A percentile compares a stretch with the other conserved stretches of the same genome.
Conservation (phyloP, 2,888 invertebrate genomes). For the Torymus auratus region DNA sequence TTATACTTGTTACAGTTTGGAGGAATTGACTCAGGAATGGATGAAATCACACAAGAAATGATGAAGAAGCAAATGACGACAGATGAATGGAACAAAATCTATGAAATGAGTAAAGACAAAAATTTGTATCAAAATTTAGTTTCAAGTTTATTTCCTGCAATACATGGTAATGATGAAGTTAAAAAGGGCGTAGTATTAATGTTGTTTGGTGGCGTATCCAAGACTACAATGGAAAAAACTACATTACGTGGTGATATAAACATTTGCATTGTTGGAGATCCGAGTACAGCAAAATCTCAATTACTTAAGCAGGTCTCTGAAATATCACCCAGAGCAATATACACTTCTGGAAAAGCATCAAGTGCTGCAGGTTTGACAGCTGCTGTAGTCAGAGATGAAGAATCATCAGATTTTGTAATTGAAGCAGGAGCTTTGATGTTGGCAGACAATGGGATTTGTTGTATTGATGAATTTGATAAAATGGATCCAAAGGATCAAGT, state of each 20-base stretch:
- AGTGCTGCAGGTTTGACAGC: conserved; percentile 99
- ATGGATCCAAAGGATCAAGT: conserved; percentile 99
- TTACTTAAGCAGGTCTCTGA: conserved; percentile 95
- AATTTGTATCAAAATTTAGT: conserved; percentile 94
- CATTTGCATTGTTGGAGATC: conserved; percentile 98
- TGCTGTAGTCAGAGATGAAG: conserved; percentile 98
- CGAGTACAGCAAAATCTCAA: conserved; percentile 98
- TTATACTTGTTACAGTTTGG: conserved; percentile 81
- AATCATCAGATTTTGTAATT: conserved; percentile 98
- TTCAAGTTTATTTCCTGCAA: conserved; percentile 94
- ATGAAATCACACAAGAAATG: conserved; percentile 93
- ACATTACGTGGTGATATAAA: conserved; percentile 97
- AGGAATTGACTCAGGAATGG: conserved; percentile 88
- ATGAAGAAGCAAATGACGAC: conserved; percentile 96
- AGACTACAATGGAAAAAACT: conserved; percentile 94
- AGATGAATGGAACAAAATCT: conserved; percentile 95
- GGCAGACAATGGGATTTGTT: conserved; percentile 98
- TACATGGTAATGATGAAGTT: conserved; percentile 98
- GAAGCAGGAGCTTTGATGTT: conserved; percentile 99
- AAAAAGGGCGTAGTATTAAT: conserved; percentile 94
- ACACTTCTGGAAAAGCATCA: conserved; percentile 99
- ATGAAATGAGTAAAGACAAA: conserved; percentile 96
- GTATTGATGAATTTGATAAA: conserved; percentile 99
- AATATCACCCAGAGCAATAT: conserved; percentile 96
- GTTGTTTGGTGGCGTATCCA: conserved; percentile 98